phyloP scores from a whole-genome alignment of 2,888 invertebrate genomes.

The Prenolepis imparis region DNA sequence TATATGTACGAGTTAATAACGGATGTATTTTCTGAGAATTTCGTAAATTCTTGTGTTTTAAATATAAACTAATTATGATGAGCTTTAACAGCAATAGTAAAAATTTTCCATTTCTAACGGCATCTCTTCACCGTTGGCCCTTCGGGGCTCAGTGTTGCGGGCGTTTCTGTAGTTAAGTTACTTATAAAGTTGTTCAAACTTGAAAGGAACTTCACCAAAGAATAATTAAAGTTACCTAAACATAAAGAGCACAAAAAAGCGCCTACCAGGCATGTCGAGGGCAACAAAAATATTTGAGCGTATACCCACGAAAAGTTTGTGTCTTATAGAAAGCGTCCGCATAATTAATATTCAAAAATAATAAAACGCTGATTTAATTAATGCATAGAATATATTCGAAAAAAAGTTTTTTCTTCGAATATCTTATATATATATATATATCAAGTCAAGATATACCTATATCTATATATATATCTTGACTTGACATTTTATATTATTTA shows the following conservation, averaged over 20 bases:
- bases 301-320: constrained; percentile 47
- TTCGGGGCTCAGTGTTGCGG: constrained; percentile 68
- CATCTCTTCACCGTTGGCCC: constrained; percentile 51
- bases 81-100: constrained; percentile 62
- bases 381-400: constrained; percentile 1
- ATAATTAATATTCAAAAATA: not conserved
- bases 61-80: constrained; percentile 57
- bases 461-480: not conserved
- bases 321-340: not conserved
- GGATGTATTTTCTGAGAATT: not conserved
- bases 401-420: too few relatives aligned
- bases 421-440: too few relatives aligned
- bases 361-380: constrained; percentile 3
- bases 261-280: constrained; percentile 65
- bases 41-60: constrained; percentile 25
- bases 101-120: constrained; percentile 68
- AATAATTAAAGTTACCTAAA: constrained; percentile 77
- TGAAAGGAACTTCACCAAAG: constrained; percentile 73
- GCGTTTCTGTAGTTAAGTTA: constrained; percentile 67
- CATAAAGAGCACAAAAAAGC: constrained; percentile 73
- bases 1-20: not conserved
- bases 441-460: too few relatives aligned
- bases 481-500: constrained; percentile 15
- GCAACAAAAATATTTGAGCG: constrained; percentile 59
- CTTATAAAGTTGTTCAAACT: constrained; percentile 76